These are phyloP conservation scores for Philopedon plagiatum DNA, from an alignment of 2,888 invertebrate species.

Conservation along the genomic window DNA sequence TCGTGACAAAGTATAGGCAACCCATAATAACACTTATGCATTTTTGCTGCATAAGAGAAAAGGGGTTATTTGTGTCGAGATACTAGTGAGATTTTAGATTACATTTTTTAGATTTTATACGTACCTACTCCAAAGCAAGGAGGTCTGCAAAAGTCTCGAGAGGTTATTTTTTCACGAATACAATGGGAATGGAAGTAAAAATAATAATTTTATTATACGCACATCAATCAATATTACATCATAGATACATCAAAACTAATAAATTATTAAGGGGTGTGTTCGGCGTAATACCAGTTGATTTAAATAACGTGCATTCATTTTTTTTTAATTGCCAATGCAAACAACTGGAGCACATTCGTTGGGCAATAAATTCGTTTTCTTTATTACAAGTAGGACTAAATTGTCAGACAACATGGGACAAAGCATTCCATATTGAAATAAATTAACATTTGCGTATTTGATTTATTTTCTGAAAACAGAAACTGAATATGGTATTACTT, in stretches of 20 bases:
- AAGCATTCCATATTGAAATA: conserved; percentile 41
- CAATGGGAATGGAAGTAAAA: too few species aligned
- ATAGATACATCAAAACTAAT: conserved; percentile 27
- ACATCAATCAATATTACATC: conserved; percentile 1
- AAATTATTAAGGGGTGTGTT: conserved; percentile 29
- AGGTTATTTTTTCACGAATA: too few species aligned
- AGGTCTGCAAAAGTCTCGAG: too few species aligned
- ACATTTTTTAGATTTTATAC: too few species aligned
- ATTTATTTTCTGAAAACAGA: conserved; percentile 12
- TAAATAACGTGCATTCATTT: conserved; percentile 9
- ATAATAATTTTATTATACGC: neutral
- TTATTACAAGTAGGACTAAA: conserved; percentile 23
- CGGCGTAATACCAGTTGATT: conserved; percentile 37
- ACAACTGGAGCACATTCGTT: conserved; percentile 30
- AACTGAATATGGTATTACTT: neutral
- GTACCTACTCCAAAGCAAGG: too few species aligned
- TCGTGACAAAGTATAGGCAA: too few species aligned
- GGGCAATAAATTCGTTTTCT: conserved; percentile 35
- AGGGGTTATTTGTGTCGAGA: too few species aligned
- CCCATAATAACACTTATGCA: too few species aligned
- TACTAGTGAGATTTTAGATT: too few species aligned
- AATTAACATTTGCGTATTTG: conserved; percentile 16
- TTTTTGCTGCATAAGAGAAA: too few species aligned
- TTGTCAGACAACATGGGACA: conserved; percentile 39
- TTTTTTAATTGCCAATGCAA: conserved; percentile 34